phyloP scores from a whole-genome alignment of 2,113 vertebrate species.

The Grammomys dolichurus region DNA sequence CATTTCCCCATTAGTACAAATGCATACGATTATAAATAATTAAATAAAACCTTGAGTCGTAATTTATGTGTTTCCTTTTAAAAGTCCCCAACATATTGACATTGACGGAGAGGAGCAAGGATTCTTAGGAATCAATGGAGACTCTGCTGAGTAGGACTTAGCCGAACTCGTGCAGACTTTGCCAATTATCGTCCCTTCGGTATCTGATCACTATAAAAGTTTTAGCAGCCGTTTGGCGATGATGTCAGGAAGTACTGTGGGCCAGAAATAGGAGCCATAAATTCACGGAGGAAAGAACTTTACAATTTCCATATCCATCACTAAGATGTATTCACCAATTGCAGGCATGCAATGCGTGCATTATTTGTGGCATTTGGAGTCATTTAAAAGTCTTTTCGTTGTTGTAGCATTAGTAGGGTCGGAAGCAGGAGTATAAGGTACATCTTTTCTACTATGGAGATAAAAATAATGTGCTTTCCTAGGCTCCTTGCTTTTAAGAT shows the following conservation, averaged over 20 bases:
- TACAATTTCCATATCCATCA: slow-evolving; percentile 47
- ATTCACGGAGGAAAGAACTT: slow-evolving; percentile 70
- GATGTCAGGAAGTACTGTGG: slow-evolving; percentile 57
- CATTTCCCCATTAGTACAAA: slow-evolving; percentile 62
- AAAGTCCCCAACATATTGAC: slow-evolving; percentile 62
- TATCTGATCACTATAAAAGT: slow-evolving; percentile 72
- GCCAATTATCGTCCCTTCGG: slow-evolving; percentile 43
- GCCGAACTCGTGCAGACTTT: neutral
- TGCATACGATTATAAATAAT: slow-evolving; percentile 75
- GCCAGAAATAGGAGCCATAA: slow-evolving; percentile 66
- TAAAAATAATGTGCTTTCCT: neutral
- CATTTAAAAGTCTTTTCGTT: neutral
- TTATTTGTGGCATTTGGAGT: slow-evolving; percentile 57
- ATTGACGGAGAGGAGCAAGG: slow-evolving; percentile 33
- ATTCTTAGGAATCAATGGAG: slow-evolving; percentile 70
- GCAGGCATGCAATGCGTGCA: neutral
- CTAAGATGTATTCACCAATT: slow-evolving; percentile 58
- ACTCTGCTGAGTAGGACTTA: slow-evolving; percentile 45
- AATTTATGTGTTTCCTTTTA: slow-evolving; percentile 71
- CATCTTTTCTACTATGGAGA: neutral
- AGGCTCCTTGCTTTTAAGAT: neutral
- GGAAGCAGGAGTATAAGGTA: neutral
- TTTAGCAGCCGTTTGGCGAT: slow-evolving; percentile 75
- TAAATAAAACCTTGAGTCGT: slow-evolving; percentile 59
- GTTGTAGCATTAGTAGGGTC: neutral